Evolutionary conservation across 2,113 vertebrate genomes (phyloP).

Genomic region (Neotragus moschatus): DNA sequence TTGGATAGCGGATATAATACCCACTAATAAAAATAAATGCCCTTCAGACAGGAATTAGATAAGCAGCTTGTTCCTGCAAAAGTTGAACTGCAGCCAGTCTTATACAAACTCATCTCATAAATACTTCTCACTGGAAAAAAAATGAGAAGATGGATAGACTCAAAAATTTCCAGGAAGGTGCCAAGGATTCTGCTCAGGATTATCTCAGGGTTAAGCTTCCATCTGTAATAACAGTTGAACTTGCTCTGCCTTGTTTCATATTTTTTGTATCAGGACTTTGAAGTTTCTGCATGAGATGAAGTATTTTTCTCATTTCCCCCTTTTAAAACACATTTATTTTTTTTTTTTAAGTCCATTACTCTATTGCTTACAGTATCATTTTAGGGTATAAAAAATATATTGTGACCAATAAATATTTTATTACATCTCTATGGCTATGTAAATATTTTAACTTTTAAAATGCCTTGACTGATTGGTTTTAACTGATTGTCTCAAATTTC

Average conservation of each 20-base stretch:
- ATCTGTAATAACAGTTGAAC: neutral
- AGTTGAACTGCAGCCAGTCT: slow-evolving; percentile 28
- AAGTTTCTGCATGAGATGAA: slow-evolving; percentile 24
- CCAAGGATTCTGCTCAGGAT: neutral
- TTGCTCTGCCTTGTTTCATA: neutral
- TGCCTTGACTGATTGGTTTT: neutral
- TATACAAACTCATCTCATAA: slow-evolving; percentile 41
- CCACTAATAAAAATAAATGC: slow-evolving; percentile 52
- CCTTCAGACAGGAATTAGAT: slow-evolving; percentile 52
- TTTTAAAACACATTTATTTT: slow-evolving; percentile 36
- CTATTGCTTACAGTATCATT: neutral
- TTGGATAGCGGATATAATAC: neutral
- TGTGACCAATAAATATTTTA: slow-evolving; percentile 19
- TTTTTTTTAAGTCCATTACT: neutral
- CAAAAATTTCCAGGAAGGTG: slow-evolving; percentile 51
- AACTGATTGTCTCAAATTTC: neutral
- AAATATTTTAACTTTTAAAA: slow-evolving; percentile 39
- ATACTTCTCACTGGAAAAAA: slow-evolving; percentile 25
- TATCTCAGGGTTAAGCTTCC: neutral
- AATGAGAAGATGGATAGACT: slow-evolving; percentile 27
- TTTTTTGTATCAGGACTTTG: slow-evolving; percentile 27
- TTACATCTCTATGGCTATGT: neutral
- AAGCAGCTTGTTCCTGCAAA: slow-evolving; percentile 50
- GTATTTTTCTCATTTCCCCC: slow-evolving; percentile 26
- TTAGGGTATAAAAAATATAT: slow-evolving; percentile 11